Conservation (phyloP, 2,797 vertebrate genomes). For the Lagodon rhomboides region DNA sequence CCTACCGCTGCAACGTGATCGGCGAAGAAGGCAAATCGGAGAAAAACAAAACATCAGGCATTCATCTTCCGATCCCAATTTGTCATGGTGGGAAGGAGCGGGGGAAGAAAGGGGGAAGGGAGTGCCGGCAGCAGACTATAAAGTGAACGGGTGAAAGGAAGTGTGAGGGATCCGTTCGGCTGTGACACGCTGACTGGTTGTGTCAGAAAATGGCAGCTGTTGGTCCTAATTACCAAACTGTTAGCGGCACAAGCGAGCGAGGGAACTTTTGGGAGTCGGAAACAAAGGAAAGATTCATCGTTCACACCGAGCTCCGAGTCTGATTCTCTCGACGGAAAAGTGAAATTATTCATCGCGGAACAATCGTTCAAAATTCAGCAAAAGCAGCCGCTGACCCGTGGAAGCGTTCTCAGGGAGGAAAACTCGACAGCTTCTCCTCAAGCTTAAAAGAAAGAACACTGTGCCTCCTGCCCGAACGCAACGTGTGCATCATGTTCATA, state of each 20-base stretch:
- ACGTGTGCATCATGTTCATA: constrained; percentile 29
- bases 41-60: constrained; percentile 54
- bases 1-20: constrained; percentile 9
- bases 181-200: constrained; percentile 65
- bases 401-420: constrained; percentile 2
- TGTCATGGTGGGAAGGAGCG: constrained; percentile 44
- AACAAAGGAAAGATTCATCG: constrained; percentile 49
- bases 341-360: constrained; percentile 43
- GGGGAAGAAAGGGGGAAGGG: constrained; percentile 11
- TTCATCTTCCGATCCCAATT: constrained; percentile 54
- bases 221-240: constrained; percentile 72
- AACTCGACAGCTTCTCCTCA: constrained; percentile 14
- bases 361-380: constrained; percentile 57
- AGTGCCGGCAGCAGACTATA: constrained; percentile 50
- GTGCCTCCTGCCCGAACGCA: constrained; percentile 1
- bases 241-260: constrained; percentile 37
- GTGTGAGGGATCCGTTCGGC: constrained; percentile 51
- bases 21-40: constrained; percentile 13
- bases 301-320: constrained; percentile 55
- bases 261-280: constrained; percentile 45
- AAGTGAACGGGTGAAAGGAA: constrained; percentile 47
- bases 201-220: constrained; percentile 75
- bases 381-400: constrained; percentile 56
- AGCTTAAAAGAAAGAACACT: constrained; percentile 16
- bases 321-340: constrained; percentile 51